Evolutionary conservation across 2,888 invertebrate genomes (phyloP).

Genomic region (Marasmarcha lunaedactyla): DNA sequence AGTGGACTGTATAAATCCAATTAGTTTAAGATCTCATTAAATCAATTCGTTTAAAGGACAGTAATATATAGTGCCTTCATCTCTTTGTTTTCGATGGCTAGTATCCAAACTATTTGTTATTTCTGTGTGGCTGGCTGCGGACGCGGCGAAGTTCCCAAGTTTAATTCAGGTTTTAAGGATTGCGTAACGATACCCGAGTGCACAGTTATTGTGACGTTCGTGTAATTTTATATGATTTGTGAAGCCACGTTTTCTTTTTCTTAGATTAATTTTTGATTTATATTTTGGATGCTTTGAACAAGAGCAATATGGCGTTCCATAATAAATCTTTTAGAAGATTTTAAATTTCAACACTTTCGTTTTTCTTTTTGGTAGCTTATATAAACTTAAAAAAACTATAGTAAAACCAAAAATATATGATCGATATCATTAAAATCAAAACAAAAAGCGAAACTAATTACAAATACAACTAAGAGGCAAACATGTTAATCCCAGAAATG

Average conservation of each 20-base stretch:
- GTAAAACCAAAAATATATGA: too few species aligned
- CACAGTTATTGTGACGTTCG: too few species aligned
- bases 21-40: slow-evolving; percentile 62
- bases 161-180: too few species aligned
- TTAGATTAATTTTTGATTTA: neutral
- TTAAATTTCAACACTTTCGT: too few species aligned
- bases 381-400: too few species aligned
- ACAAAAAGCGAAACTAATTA: slow-evolving; percentile 45
- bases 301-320: neutral
- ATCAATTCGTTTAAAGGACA: slow-evolving; percentile 59
- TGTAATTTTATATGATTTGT: too few species aligned
- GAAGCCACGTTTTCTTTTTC: neutral
- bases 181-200: too few species aligned
- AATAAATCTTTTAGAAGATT: too few species aligned
- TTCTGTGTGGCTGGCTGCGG: slow-evolving; percentile 22
- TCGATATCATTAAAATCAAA: slow-evolving; percentile 17
- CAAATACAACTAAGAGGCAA: slow-evolving; percentile 29
- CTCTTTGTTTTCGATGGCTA: slow-evolving; percentile 58
- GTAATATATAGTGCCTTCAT: slow-evolving; percentile 44
- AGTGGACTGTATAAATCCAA: slow-evolving; percentile 53
- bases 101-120: slow-evolving; percentile 61
- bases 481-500: slow-evolving; percentile 62
- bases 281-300: neutral
- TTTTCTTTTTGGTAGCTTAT: too few species aligned
- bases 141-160: too few species aligned